Base-by-base conservation (phyloP, 2,797 vertebrate genomes). In the Ibycter americanus region DNA sequence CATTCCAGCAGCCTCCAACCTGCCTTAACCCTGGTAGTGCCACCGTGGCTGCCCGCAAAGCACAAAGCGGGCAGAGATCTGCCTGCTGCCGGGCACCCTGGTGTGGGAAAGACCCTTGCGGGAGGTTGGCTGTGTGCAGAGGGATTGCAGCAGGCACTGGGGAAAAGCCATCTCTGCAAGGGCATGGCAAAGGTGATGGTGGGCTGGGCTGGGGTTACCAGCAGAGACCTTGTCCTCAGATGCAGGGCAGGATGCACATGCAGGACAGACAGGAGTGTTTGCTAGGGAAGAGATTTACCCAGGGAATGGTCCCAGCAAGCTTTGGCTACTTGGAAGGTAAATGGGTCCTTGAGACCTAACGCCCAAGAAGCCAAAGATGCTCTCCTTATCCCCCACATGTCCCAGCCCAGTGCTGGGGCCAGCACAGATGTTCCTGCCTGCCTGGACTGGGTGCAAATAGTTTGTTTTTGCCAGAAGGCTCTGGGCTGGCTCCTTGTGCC, bases 1-100 rank as follows among this genome's bases (percentile, higher is more conserved):
- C 98, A 98, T 98, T 98, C 96, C 96, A 74, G 92, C 91, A 11
- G 92, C 92, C 94, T 96, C 97, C 93, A 76, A 95, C 90, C 96
- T 90, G 89, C 72, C 83, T 70, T 83, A 90, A 89, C 95, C 94
- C 68, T 22, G 4, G 17, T 19, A 42, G 85, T 83, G 78, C 94
- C 86, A 91, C 44, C 34, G 5, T 32, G 72, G 84, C 74, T 82
- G 93, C 94, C 84, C 47, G 8, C 20, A 15, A 18, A 93, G 80
- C 70, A 38, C 77, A 0, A 15, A 76, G 40, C 8, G 58, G 77
- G 40, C 84, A 56, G 20, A 78, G 90, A 93, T 90, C 71, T 58
- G 68, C 20, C 26, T 1, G 8, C 79, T 23, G 51, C 62, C 10
- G 73, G 79, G 72, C 55, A 77, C 4, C 19, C 27, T 2, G 1